phyloP scores from a whole-genome alignment of 2,888 invertebrate species.

The Linyphia triangularis region DNA sequence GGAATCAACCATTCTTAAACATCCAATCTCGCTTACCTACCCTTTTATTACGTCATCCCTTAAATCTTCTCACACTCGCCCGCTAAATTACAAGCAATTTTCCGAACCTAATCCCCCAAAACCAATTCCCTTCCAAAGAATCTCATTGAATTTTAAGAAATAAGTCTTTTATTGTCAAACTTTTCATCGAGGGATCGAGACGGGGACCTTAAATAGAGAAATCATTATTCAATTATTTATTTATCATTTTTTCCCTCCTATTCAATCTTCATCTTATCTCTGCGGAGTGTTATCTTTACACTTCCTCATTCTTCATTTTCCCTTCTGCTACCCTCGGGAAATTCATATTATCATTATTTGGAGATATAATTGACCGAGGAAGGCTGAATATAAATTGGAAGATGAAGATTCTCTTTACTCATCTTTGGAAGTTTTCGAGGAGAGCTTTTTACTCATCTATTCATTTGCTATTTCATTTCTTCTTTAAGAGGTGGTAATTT shows the following conservation, averaged over 20 bases:
- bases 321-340: neutral
- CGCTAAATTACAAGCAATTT: slow-evolving; percentile 8
- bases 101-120: slow-evolving; percentile 39
- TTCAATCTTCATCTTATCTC: slow-evolving; percentile 58
- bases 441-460: slow-evolving; percentile 55
- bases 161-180: slow-evolving; percentile 73
- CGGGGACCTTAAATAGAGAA: slow-evolving; percentile 6
- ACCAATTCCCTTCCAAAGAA: slow-evolving; percentile 20
- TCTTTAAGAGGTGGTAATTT: slow-evolving; percentile 32
- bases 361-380: slow-evolving; percentile 60
- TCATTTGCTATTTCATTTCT: slow-evolving; percentile 65
- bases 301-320: neutral
- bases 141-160: slow-evolving; percentile 74
- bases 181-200: slow-evolving; percentile 43
- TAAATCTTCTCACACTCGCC: neutral
- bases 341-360: slow-evolving; percentile 70
- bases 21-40: no score
- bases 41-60: neutral
- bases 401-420: no score
- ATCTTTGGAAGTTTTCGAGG: neutral
- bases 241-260: slow-evolving; percentile 52
- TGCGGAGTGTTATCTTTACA: slow-evolving; percentile 52
- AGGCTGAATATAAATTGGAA: slow-evolving; percentile 58
- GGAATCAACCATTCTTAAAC: no score
- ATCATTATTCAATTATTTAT: slow-evolving; percentile 71